Conservation (phyloP, 2,888 invertebrate genomes). For the Drosophila neonasuta region DNA sequence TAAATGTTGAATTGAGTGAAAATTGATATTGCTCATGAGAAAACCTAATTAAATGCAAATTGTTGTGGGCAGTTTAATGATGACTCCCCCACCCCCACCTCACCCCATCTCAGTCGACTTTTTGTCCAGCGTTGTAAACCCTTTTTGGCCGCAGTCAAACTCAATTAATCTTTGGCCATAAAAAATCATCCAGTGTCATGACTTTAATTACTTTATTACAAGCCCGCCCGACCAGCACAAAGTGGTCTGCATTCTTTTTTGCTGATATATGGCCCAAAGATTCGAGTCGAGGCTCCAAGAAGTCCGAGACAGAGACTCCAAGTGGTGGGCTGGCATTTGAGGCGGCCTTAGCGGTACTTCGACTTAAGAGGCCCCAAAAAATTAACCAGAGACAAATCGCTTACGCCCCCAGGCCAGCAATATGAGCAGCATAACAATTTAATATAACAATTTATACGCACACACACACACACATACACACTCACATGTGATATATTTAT, state of each 20-base stretch:
- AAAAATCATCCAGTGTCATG: slow-evolving; percentile 73
- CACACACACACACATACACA: not conserved
- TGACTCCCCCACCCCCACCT: not conserved
- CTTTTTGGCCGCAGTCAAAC: slow-evolving; percentile 7
- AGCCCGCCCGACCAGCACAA: slow-evolving; percentile 16
- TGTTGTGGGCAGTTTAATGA: slow-evolving; percentile 26
- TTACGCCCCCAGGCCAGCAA: slow-evolving; percentile 54
- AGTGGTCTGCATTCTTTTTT: slow-evolving; percentile 45
- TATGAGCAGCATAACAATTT: slow-evolving; percentile 64
- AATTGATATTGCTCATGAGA: slow-evolving; percentile 48
- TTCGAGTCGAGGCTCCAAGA: slow-evolving; percentile 13
- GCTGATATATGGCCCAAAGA: slow-evolving; percentile 40
- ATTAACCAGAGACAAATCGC: slow-evolving; percentile 75
- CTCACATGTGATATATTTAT: slow-evolving; percentile 4
- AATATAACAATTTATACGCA: slow-evolving; percentile 53
- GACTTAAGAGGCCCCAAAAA: slow-evolving; percentile 61
- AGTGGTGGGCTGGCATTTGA: slow-evolving; percentile 38
- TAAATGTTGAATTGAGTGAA: slow-evolving; percentile 54
- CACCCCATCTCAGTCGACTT: not conserved
- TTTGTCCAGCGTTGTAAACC: too few species aligned
- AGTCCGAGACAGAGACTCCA: not conserved
- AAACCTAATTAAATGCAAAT: slow-evolving; percentile 57
- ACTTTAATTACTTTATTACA: slow-evolving; percentile 78
- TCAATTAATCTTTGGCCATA: slow-evolving; percentile 63
- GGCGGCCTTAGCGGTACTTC: slow-evolving; percentile 66